Evolutionary conservation across 2,113 vertebrate species (phyloP).

Genomic region (Steatornis caripensis): DNA sequence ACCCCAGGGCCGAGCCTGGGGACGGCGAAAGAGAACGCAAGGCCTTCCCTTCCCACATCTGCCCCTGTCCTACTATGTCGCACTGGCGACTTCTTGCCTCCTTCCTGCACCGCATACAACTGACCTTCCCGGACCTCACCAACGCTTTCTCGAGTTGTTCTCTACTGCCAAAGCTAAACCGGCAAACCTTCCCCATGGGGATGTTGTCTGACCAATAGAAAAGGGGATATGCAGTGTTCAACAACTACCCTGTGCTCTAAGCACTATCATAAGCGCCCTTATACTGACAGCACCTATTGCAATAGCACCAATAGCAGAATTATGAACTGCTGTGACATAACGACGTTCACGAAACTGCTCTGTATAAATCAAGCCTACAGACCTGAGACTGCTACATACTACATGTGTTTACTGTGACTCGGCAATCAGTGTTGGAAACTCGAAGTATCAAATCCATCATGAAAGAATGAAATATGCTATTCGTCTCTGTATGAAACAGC

Average conservation of each 20-base stretch:
- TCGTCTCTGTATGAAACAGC: not conserved
- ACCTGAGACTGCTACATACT: not conserved
- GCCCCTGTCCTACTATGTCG: not conserved
- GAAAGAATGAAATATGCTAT: not conserved
- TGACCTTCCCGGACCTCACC: not conserved
- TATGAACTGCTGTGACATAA: too few species aligned
- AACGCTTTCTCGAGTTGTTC: not conserved
- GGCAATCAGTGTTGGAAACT: not conserved
- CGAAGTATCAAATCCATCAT: rapidly evolving
- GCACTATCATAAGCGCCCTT: rapidly evolving
- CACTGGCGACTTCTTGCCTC: not conserved
- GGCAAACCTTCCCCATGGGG: rapidly evolving
- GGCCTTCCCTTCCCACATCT: not conserved
- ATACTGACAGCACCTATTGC: not conserved
- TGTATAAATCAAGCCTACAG: rapidly evolving
- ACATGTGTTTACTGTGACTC: not conserved
- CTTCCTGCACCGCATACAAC: not conserved
- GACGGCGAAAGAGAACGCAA: rapidly evolving
- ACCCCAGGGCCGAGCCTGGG: not conserved
- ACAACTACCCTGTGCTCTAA: not conserved
- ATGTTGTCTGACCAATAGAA: too few species aligned
- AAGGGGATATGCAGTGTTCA: rapidly evolving
- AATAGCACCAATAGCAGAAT: not conserved
- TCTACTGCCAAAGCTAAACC: not conserved
- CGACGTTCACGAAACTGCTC: not conserved